Base-by-base conservation (phyloP, 2,113 vertebrate genomes). In the Peromyscus californicus region DNA sequence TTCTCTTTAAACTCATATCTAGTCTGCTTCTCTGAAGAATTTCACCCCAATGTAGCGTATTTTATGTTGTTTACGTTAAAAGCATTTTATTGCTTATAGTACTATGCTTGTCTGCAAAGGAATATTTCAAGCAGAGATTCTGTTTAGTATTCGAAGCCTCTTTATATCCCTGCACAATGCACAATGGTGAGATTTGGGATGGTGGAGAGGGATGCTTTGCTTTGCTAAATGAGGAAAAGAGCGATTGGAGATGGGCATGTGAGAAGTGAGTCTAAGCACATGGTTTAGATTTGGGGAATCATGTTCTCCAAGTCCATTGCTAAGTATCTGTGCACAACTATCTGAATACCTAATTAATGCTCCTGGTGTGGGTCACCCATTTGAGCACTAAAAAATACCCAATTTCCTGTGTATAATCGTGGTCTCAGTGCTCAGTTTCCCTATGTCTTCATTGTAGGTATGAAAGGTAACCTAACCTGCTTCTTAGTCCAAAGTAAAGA, bases 21-120 rank as follows among this genome's bases (percentile, higher is more conserved):
- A 82, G 79, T 75, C 90, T 57, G 45, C 75, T 69, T 94, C 69
- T 72, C 54, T 74, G 87, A 90, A 83, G 67, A 96, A 69, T 59
- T 93, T 83, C 51, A 87, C 48, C 95, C 93, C 17, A 31, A 80
- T 3, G n/a, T 36, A 85, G 85, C 42, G 42, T 83, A 72, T 79
- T 76, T 95, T 90, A 39, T 57, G 3, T 12, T 84, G 88, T 51
- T 94, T 83, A 48, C 24, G 24, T 54, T 89, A 26, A 75, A 80
- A 87, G 94, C 39, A 80, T 96, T 94, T 74, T 79, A 87, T 54
- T 65, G 57, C 6, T 83, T 85, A 70, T 31, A 74, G 31, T 69
- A 69, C 63, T 67, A 48, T 75, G 65, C 31, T 80, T 90, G n/a
- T 88, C 42, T 75, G 42, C 48, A 92, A 92, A 54, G 36, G 74